These are phyloP conservation scores for Boulengeromyrus knoepffleri DNA, from an alignment of 2,113 vertebrate genomes.

Conservation along the genomic window DNA sequence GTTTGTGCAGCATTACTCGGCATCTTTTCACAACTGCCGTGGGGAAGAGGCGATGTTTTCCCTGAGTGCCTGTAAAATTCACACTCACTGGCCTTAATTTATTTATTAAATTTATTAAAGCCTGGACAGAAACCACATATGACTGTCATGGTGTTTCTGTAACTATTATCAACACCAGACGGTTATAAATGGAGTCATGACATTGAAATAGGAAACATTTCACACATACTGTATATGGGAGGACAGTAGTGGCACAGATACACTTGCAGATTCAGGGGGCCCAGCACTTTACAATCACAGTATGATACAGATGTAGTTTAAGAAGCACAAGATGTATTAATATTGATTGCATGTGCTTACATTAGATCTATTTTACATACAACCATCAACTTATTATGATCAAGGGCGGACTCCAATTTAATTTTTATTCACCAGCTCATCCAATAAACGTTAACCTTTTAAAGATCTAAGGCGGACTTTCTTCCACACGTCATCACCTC, in stretches of 20 bases:
- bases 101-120: background rate
- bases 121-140: background rate
- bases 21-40: background rate
- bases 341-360: background rate
- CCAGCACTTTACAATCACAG: background rate
- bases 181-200: background rate
- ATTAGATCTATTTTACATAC: background rate
- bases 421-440: background rate
- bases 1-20: background rate
- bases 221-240: background rate
- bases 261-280: background rate
- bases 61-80: background rate
- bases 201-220: background rate
- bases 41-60: background rate
- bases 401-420: background rate
- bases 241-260: background rate
- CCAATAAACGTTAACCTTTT: background rate
- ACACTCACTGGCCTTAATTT: background rate
- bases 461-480: background rate
- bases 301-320: background rate
- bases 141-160: background rate
- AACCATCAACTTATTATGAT: background rate
- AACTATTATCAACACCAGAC: background rate
- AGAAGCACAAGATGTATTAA: background rate
- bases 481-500: background rate